Conservation (phyloP, 1,140 invertebrate genomes). For the Ooceraea biroi region DNA sequence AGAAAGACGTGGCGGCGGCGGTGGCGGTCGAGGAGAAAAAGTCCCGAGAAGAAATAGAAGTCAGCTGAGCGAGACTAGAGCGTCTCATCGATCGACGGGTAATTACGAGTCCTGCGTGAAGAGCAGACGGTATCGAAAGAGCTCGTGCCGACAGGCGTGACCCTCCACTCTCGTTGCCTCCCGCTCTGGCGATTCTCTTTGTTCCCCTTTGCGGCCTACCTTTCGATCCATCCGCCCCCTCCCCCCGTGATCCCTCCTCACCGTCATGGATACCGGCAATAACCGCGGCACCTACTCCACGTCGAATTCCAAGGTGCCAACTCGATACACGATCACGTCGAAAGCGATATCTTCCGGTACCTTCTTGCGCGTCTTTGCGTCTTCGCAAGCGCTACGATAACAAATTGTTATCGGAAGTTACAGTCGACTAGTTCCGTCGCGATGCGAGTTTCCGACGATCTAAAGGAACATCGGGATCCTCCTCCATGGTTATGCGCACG, state of each 20-base stretch:
- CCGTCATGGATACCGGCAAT: conserved; percentile 70
- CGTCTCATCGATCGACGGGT: conserved; percentile 77
- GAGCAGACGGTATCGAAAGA: conserved; percentile 78
- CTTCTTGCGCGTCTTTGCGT: conserved; percentile 3
- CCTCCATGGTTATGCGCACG: neutral
- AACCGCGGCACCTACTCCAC: conserved; percentile 78
- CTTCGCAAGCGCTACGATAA: neutral
- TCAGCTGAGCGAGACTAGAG: conserved; percentile 62
- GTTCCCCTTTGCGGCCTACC: conserved; percentile 49
- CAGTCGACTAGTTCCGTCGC: neutral
- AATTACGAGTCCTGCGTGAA: conserved; percentile 84
- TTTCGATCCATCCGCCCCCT: conserved; percentile 6
- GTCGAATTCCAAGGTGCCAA: conserved; percentile 74
- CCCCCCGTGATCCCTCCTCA: conserved; percentile 49
- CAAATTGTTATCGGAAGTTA: conserved; percentile 8
- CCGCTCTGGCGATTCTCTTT: conserved; percentile 69
- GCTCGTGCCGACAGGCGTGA: conserved; percentile 85
- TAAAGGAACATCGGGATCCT: neutral
- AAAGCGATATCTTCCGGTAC: conserved; percentile 45
- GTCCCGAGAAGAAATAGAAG: conserved; percentile 66
- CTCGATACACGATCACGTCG: conserved; percentile 29
- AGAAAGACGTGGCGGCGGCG: conserved; percentile 49
- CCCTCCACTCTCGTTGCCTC: conserved; percentile 68
- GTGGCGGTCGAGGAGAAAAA: conserved; percentile 26
- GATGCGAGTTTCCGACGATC: neutral